A percentile compares a stretch with the other conserved stretches of the same genome.
phyloP scores from a whole-genome alignment of 2,797 vertebrate genomes.

The Schizothorax lantsangensis region DNA sequence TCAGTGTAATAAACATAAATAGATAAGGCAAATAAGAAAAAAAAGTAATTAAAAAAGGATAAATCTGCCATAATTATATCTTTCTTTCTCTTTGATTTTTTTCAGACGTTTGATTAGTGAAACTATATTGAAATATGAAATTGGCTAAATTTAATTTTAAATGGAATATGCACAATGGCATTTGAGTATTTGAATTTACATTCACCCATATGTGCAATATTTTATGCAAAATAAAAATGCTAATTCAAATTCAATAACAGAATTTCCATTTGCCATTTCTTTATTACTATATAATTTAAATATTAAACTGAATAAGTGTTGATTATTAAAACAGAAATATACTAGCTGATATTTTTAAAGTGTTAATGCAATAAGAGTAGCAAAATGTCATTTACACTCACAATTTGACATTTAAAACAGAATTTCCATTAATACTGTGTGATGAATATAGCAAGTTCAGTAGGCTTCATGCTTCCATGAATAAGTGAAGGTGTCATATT shows the following conservation, averaged over 20 bases:
- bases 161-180: not conserved
- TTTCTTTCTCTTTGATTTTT: no score
- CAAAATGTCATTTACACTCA: not conserved
- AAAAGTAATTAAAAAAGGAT: no score
- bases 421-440: not conserved
- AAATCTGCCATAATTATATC: no score
- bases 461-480: not conserved
- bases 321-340: not conserved
- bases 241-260: not conserved
- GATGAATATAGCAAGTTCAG: not conserved
- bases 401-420: not conserved
- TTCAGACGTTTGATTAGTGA: no score
- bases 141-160: no score
- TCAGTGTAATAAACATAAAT: no score
- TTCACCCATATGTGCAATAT: not conserved
- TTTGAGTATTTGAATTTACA: not conserved
- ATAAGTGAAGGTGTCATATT: not conserved
- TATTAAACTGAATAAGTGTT: not conserved
- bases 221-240: not conserved
- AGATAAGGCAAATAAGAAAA: no score
- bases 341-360: no score
- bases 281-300: not conserved
- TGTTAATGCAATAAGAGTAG: not conserved
- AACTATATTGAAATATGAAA: no score
- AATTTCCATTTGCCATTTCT: not conserved